Percentiles rank a stretch among this genome's conserved stretches.
These are phyloP conservation scores for Melospiza georgiana DNA, from an alignment of 2,113 vertebrate species.

Conservation along the genomic window DNA sequence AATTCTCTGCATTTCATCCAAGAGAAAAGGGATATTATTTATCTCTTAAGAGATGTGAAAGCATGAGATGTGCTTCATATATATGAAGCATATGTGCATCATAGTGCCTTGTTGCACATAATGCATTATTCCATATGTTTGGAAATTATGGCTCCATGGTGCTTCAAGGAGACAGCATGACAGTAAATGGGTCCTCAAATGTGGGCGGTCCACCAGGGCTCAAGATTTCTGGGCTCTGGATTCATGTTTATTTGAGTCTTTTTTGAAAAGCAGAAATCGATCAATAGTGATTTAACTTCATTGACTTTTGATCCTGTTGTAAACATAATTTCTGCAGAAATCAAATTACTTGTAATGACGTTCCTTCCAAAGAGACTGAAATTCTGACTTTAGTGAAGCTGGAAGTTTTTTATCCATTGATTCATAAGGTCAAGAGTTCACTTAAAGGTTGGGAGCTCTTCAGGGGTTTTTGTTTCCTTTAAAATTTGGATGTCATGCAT, in stretches of 20 bases:
- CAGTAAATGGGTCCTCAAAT: background rate
- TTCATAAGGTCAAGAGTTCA: background rate
- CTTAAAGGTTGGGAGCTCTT: background rate
- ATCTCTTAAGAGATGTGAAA: background rate
- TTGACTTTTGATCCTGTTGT: background rate
- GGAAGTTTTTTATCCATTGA: background rate
- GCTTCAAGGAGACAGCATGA: background rate
- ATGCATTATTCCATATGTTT: background rate
- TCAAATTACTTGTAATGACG: background rate
- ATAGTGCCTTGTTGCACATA: rapidly evolving
- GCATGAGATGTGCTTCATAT: background rate
- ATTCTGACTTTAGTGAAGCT: background rate
- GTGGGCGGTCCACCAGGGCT: background rate
- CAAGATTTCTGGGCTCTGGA: background rate
- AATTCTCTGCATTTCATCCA: background rate
- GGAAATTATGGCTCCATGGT: rapidly evolving
- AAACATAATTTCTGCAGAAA: background rate
- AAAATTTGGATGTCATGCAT: background rate
- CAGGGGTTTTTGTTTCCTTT: background rate
- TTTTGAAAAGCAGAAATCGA: background rate
- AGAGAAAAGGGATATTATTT: background rate
- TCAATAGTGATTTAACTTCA: background rate
- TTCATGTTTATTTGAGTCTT: background rate
- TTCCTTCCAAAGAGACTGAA: background rate
- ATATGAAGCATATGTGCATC: too few species aligned